Percentiles rank a stretch among this genome's conserved stretches.
Conservation (phyloP, 2,888 invertebrate genomes). For the Drosophila limbata region DNA sequence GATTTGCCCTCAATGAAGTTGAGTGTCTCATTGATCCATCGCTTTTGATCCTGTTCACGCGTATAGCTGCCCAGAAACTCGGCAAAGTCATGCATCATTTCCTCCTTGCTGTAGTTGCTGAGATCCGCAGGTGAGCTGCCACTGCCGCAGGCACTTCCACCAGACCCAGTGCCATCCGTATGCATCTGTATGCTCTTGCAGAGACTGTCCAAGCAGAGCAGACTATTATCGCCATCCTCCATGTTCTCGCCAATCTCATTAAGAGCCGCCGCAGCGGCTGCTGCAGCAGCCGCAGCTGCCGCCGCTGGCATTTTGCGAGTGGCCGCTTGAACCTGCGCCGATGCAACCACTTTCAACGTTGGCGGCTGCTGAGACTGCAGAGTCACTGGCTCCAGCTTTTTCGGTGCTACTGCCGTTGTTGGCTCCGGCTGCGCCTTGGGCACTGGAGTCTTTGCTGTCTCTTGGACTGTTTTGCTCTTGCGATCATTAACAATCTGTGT, state of each 20-base stretch:
- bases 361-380: conserved; percentile 48
- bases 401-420: conserved; percentile 1
- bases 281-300: conserved; percentile 50
- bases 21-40: conserved; percentile 84
- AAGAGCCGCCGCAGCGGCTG: conserved; percentile 63
- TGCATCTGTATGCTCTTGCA: conserved; percentile 81
- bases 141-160: conserved; percentile 39
- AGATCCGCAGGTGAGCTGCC: conserved; percentile 50
- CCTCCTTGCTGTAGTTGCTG: conserved; percentile 69
- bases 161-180: conserved; percentile 42
- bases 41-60: conserved; percentile 82
- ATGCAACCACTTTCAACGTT: conserved; percentile 62
- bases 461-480: conserved; percentile 76
- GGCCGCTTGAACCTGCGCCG: conserved; percentile 64
- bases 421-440: conserved; percentile 19
- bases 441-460: conserved; percentile 13
- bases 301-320: conserved; percentile 49
- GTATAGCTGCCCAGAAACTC: conserved; percentile 81
- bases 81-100: conserved; percentile 82
- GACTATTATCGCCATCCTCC: conserved; percentile 78
- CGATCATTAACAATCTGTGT: conserved; percentile 83
- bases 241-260: conserved; percentile 52
- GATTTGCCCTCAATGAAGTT: conserved; percentile 84
- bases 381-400: conserved; percentile 31
- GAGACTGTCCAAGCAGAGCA: conserved; percentile 79